phyloP scores from a whole-genome alignment of 2,888 invertebrate genomes.

The Cerastis rubricosa region DNA sequence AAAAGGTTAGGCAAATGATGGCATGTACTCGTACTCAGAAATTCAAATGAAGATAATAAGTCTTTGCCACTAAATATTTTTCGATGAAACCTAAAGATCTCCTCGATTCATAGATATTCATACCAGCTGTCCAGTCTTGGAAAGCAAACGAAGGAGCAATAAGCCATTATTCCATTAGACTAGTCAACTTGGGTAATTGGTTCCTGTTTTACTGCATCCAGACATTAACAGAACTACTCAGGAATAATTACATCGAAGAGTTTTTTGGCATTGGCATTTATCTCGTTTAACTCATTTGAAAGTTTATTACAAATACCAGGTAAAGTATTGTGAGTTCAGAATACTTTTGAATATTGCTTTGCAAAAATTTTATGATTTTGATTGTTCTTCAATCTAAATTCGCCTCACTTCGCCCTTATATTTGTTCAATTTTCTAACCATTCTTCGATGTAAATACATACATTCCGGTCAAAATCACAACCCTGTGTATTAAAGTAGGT shows the following conservation, averaged over 20 bases:
- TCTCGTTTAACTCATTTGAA: neutral
- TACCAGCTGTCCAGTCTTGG: neutral
- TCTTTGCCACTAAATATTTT: neutral
- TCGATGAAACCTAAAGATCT: neutral
- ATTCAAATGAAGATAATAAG: neutral
- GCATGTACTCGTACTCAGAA: neutral
- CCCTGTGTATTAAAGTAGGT: neutral
- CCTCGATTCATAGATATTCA: neutral
- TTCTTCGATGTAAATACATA: neutral
- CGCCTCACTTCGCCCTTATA: neutral
- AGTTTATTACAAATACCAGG: neutral
- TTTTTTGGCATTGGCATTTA: neutral
- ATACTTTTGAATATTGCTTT: neutral
- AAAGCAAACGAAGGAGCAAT: conserved; percentile 11
- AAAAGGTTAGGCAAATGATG: too few species aligned
- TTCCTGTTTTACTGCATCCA: conserved; percentile 35
- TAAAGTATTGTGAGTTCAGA: neutral
- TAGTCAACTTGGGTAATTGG: conserved; percentile 35
- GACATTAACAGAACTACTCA: conserved; percentile 39
- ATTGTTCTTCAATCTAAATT: neutral
- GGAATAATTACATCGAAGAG: conserved; percentile 24
- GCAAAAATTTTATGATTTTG: neutral
- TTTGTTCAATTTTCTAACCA: neutral
- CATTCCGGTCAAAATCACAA: too few species aligned
- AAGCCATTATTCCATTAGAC: conserved; percentile 42